Evolutionary conservation across 2,888 invertebrate species (phyloP), one percentile per base, ranked within the genome.

Genomic region (Phrixothrix hirtus): DNA sequence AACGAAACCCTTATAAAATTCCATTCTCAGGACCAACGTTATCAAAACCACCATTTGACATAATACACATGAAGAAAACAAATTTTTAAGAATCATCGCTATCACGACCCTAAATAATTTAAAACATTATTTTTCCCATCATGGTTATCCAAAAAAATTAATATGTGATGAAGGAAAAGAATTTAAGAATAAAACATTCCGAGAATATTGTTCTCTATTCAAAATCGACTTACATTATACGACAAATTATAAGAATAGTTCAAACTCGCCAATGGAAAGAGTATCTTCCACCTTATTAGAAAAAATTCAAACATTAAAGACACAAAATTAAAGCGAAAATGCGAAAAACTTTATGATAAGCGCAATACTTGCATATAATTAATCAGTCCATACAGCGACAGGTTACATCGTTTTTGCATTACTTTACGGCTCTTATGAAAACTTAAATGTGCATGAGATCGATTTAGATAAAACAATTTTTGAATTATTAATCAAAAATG

Each of bases 181-280:
- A 45, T 57, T 26, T 50, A 55, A 39, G n/a, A 54, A 57, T 15
- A 41, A 46, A 7, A 30, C 45, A 1, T 44, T 57, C 13, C 7
- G 39, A 10, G 36, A 53, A 30, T 49, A 44, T 21, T 49, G 47
- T 15, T 12, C 12, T 1, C 42, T 50, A 17, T 42, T 41, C 10
- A 57, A 57, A 34, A 57, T 57, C 7, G 21, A 53, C 1, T 4
- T 54, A 9, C 42, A 57, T 45, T 46, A 31, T 11, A 36, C 25
- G 1, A 36, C 34, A 17, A 43, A 27, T 7, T 42, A 52, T 10
- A 46, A 52, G 11, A 13, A 26, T n/a, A 38, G 7, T 10, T 55
- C 47, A 6, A 55, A 52, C 15, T 46, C 45, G n/a, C 49, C 46
- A 4, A 32, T 51, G 15, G 50, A 55, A 41, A 7, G 49, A 17